A percentile compares a stretch with the other conserved stretches of the same genome.
Evolutionary conservation across 2,113 vertebrate genomes (phyloP).

Genomic region (Seriola quinqueradiata): DNA sequence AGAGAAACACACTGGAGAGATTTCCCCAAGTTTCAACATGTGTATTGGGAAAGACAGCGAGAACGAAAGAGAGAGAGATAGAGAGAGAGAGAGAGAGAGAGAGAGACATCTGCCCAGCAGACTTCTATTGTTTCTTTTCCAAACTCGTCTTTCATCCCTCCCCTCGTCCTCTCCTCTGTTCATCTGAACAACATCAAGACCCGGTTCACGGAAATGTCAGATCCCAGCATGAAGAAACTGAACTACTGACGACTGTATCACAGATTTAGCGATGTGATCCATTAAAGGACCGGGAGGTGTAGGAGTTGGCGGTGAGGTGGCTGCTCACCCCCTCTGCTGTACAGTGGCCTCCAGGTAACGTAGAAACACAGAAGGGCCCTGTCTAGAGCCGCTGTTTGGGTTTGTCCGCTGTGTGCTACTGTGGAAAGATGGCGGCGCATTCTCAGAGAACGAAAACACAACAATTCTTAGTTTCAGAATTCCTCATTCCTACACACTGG

Average conservation of each 20-base stretch:
- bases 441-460: too few species aligned
- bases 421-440: too few species aligned
- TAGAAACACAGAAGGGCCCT: too few species aligned
- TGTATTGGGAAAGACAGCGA: conserved; percentile 33
- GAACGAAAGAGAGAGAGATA: background rate
- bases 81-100: background rate
- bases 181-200: conserved; percentile 73
- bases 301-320: too few species aligned
- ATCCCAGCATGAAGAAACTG: background rate
- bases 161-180: conserved; percentile 54
- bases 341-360: too few species aligned
- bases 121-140: conserved; percentile 68
- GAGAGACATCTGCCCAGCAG: conserved; percentile 74
- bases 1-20: conserved; percentile 32
- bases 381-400: too few species aligned
- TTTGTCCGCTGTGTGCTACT: too few species aligned
- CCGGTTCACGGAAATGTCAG: conserved; percentile 73
- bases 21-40: conserved; percentile 43
- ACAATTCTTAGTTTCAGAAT: too few species aligned
- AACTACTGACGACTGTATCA: background rate
- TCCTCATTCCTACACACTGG: too few species aligned
- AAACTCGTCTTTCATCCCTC: conserved; percentile 60
- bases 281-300: background rate
- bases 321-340: too few species aligned
- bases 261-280: background rate